Conservation (phyloP, 2,888 invertebrate genomes). For the Eupithecia tripunctaria region DNA sequence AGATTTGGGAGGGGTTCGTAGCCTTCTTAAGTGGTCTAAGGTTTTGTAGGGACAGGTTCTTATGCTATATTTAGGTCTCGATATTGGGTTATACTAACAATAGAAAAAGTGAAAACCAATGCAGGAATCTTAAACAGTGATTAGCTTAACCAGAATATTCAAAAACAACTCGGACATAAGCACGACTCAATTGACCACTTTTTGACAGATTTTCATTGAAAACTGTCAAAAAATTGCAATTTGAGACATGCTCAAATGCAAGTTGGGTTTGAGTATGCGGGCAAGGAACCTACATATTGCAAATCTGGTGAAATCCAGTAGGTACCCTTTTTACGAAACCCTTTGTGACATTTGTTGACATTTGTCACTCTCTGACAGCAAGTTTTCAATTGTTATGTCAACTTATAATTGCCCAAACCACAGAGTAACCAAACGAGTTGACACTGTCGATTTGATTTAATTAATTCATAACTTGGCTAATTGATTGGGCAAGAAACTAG, state of each 20-base stretch:
- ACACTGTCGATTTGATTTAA: conserved; percentile 53
- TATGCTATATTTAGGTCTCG: neutral
- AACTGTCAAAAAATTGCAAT: too few relatives aligned
- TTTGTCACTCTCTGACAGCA: conserved; percentile 44
- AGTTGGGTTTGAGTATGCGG: too few relatives aligned
- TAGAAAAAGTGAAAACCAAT: neutral
- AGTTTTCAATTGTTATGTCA: conserved; percentile 53
- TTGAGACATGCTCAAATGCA: too few relatives aligned
- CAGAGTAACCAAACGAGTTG: conserved; percentile 43
- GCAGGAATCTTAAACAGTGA: neutral
- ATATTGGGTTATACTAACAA: neutral
- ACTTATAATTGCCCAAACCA: conserved; percentile 48
- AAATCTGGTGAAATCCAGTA: neutral
- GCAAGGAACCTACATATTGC: too few relatives aligned
- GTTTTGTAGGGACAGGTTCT: neutral
- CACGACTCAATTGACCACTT: too few relatives aligned
- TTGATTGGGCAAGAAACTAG: conserved; percentile 55
- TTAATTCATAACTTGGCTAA: conserved; percentile 53
- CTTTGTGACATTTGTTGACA: conserved; percentile 13
- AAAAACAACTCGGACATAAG: too few relatives aligned
- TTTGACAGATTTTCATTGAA: too few relatives aligned
- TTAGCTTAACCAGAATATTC: neutral
- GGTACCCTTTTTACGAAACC: conserved; percentile 8
- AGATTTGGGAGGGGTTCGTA: too few relatives aligned
- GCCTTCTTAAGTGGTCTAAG: too few relatives aligned